Evolutionary conservation across 2,888 invertebrate genomes (phyloP).

Genomic region (Escarpia spicata): DNA sequence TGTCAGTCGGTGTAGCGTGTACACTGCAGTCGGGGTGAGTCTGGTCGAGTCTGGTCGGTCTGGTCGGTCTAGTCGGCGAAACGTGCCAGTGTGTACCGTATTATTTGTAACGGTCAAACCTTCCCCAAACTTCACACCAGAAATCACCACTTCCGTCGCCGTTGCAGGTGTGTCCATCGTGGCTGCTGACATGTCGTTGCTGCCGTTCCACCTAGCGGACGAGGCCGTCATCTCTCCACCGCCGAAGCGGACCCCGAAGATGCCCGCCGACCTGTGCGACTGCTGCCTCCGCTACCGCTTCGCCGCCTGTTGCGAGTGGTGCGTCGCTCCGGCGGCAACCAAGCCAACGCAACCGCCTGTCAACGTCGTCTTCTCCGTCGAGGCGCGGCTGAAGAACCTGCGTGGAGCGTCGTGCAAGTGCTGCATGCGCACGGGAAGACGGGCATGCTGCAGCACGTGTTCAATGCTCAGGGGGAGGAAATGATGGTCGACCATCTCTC

Average conservation of each 20-base stretch:
- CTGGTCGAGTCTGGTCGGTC: too few species aligned
- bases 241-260: neutral
- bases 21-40: too few species aligned
- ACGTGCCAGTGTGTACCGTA: too few species aligned
- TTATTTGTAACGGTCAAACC: too few species aligned
- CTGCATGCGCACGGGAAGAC: neutral
- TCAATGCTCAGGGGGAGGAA: neutral
- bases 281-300: neutral
- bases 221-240: neutral
- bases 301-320: neutral
- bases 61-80: too few species aligned
- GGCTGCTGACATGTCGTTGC: neutral
- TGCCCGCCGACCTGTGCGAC: neutral
- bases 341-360: neutral
- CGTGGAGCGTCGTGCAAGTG: neutral
- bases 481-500: neutral
- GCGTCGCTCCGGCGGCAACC: neutral
- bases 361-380: neutral
- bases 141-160: neutral
- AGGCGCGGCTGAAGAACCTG: neutral
- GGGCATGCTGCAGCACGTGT: neutral
- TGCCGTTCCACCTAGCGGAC: neutral
- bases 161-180: neutral
- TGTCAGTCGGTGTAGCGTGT: too few species aligned
- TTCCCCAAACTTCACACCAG: neutral